Percentiles rank a stretch among this genome's conserved stretches.
Evolutionary conservation across 2,113 vertebrate species (phyloP).

Genomic region (Ginglymostoma cirratum): DNA sequence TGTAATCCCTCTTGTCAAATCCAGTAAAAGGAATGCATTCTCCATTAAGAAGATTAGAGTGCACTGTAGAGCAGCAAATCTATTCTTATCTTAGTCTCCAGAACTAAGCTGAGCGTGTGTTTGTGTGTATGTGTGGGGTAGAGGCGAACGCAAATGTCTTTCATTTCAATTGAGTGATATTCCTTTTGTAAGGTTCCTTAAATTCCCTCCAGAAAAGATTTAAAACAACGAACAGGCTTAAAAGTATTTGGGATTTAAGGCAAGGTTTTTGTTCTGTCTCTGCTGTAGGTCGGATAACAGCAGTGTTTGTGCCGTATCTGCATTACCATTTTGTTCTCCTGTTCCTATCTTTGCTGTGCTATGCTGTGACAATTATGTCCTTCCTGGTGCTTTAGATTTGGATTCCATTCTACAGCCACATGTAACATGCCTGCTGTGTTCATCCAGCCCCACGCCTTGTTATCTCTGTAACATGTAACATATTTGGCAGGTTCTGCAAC

Average conservation of each 20-base stretch:
- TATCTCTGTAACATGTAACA: too few species aligned
- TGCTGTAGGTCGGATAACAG: neutral
- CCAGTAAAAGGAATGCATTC: constrained; percentile 6
- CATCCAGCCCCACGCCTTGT: too few species aligned
- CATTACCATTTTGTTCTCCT: neutral
- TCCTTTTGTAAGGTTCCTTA: constrained; percentile 23
- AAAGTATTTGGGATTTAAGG: neutral
- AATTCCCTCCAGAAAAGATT: constrained; percentile 5
- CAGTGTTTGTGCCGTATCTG: neutral
- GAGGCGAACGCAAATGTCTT: constrained; percentile 2
- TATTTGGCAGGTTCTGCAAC: constrained; percentile 3
- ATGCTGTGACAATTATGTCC: too few species aligned
- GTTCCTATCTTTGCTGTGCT: neutral
- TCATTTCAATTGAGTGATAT: constrained; percentile 11
- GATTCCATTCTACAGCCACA: neutral
- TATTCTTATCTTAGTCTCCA: constrained; percentile 10
- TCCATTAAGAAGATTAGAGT: constrained; percentile 20
- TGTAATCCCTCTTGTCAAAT: neutral
- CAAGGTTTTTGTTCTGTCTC: neutral
- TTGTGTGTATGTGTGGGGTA: neutral
- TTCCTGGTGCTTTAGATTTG: neutral
- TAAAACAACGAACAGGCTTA: neutral
- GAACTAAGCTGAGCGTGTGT: neutral
- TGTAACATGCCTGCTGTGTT: too few species aligned
- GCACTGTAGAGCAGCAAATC: neutral